These are phyloP conservation scores for Calliopsis andreniformis DNA, from an alignment of 1,140 invertebrate species.

Conservation along the genomic window DNA sequence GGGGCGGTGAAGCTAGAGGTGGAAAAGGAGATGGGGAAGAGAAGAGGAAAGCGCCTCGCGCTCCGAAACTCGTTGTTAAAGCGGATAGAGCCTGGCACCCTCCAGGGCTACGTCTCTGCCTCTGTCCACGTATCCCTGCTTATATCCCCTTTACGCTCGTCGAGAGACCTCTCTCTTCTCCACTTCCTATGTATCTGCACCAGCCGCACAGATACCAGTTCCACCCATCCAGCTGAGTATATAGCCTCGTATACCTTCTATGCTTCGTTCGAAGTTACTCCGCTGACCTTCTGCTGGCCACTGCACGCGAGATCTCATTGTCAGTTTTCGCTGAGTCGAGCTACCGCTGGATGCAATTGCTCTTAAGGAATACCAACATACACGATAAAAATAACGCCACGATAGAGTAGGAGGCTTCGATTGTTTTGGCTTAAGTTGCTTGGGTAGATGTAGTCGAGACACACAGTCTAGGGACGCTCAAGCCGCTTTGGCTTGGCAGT, in stretches of 20 bases:
- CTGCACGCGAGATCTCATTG: too few species aligned
- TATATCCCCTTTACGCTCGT: slow-evolving; percentile 62
- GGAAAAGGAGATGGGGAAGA: slow-evolving; percentile 17
- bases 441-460: too few species aligned
- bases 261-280: slow-evolving; percentile 15
- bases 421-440: too few species aligned
- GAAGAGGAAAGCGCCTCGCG: slow-evolving; percentile 49
- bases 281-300: neutral
- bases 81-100: slow-evolving; percentile 65
- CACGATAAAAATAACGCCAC: too few species aligned
- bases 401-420: too few species aligned
- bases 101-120: slow-evolving; percentile 19
- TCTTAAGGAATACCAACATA: too few species aligned
- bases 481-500: too few species aligned
- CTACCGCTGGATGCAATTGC: too few species aligned
- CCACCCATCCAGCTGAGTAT: slow-evolving; percentile 47
- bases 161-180: slow-evolving; percentile 30
- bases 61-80: slow-evolving; percentile 73
- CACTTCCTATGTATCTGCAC: slow-evolving; percentile 58
- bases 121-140: slow-evolving; percentile 30
- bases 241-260: slow-evolving; percentile 32
- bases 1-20: slow-evolving; percentile 13
- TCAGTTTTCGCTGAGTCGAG: too few species aligned
- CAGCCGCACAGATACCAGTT: slow-evolving; percentile 55
- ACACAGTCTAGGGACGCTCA: too few species aligned